phyloP scores from a whole-genome alignment of 2,797 vertebrate genomes.

The Emydoidea blandingii region DNA sequence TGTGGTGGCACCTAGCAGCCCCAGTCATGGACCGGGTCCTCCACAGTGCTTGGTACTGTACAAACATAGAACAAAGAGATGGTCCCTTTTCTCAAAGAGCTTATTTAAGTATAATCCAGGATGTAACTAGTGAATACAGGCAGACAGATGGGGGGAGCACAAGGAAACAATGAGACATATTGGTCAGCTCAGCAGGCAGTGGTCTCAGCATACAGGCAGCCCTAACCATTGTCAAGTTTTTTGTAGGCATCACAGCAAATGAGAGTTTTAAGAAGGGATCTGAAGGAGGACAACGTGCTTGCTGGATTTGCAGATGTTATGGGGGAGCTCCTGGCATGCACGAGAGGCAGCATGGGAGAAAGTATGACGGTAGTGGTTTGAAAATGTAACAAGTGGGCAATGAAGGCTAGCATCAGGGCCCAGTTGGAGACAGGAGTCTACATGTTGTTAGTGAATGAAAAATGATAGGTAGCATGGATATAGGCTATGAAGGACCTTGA shows the following conservation, averaged over 20 bases:
- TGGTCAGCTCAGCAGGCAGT: no score
- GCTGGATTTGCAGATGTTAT: background rate
- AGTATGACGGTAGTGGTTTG: background rate
- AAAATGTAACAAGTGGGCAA: fast-evolving
- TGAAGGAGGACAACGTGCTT: background rate
- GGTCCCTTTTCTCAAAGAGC: background rate
- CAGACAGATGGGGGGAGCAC: background rate
- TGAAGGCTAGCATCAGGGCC: fast-evolving
- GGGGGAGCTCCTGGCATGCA: fast-evolving
- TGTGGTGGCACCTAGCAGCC: no score
- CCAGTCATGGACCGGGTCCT: background rate
- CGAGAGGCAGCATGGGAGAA: background rate
- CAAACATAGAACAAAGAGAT: background rate
- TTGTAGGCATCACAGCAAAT: background rate
- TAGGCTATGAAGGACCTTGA: background rate
- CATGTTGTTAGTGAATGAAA: background rate
- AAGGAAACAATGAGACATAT: no score
- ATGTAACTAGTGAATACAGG: background rate
- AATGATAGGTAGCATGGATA: background rate
- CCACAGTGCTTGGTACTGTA: background rate
- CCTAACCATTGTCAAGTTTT: background rate
- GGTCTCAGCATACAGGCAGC: no score
- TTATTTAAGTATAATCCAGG: fast-evolving
- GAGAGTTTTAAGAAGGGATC: background rate
- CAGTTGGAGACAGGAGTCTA: background rate